A percentile compares a stretch with the other conserved stretches of the same genome.
phyloP scores from a whole-genome alignment of 2,113 vertebrate genomes.

The Marcusenius ussheri region DNA sequence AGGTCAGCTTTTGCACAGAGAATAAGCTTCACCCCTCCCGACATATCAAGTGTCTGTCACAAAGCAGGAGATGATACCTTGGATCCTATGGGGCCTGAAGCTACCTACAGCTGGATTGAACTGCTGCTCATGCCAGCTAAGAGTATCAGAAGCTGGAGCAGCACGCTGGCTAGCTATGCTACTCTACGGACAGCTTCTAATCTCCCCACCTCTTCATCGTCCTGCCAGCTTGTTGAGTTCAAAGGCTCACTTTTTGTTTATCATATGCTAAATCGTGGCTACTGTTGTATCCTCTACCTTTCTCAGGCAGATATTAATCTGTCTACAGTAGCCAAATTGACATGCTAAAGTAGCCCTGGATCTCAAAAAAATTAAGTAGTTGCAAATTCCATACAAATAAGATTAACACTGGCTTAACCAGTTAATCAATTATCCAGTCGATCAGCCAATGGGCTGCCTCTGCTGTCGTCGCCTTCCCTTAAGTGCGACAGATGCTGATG shows the following conservation, averaged over 20 bases:
- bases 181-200: neutral
- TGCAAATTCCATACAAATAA: neutral
- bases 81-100: neutral
- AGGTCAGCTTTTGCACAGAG: neutral
- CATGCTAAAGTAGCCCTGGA: neutral
- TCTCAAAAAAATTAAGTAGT: neutral
- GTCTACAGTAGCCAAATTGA: neutral
- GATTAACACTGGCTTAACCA: conserved; percentile 3
- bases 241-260: neutral
- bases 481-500: neutral
- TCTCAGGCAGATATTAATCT: neutral
- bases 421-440: conserved; percentile 1
- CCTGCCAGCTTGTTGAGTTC: neutral
- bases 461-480: neutral
- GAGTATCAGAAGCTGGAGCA: neutral
- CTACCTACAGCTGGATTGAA: neutral
- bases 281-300: neutral
- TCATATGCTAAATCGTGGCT: neutral
- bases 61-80: neutral
- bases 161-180: neutral
- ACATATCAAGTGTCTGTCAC: neutral
- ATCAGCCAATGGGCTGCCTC: neutral
- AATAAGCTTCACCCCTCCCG: neutral
- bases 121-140: neutral
- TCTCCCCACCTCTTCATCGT: neutral